A percentile compares a stretch with the other conserved stretches of the same genome.
phyloP scores from a whole-genome alignment of 2,888 invertebrate species.

The Drosophila paramelanica region DNA sequence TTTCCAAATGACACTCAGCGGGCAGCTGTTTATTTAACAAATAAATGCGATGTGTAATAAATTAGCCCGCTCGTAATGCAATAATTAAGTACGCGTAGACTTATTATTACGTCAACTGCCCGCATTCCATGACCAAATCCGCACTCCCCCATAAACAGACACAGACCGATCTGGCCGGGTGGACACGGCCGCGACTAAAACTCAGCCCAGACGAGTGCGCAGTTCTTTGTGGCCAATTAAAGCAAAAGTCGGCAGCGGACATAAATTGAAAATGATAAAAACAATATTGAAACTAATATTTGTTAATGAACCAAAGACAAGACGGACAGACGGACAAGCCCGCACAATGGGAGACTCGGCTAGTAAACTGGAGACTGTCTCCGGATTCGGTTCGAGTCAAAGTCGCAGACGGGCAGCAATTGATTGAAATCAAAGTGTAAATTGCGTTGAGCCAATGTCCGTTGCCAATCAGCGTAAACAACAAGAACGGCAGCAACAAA shows the following conservation, averaged over 20 bases:
- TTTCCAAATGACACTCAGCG: slow-evolving; percentile 3
- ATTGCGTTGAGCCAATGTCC: slow-evolving; percentile 65
- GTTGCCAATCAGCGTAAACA: slow-evolving; percentile 57
- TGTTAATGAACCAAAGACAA: slow-evolving; percentile 64
- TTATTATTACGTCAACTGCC: slow-evolving; percentile 53
- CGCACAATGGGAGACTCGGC: slow-evolving; percentile 35
- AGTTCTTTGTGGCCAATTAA: slow-evolving; percentile 62
- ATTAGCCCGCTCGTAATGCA: slow-evolving; percentile 43
- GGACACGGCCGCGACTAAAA: slow-evolving; percentile 25
- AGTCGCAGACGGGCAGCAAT: slow-evolving; percentile 41
- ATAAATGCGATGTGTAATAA: slow-evolving; percentile 38
- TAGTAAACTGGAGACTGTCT: slow-evolving; percentile 11
- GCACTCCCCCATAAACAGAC: slow-evolving; percentile 30
- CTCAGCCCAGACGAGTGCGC: slow-evolving; percentile 16
- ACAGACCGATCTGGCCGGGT: not conserved
- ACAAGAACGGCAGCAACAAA: slow-evolving; percentile 31
- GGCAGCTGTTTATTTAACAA: slow-evolving; percentile 9
- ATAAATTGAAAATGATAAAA: slow-evolving; percentile 77
- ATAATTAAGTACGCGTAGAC: slow-evolving; percentile 34
- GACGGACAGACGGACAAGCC: slow-evolving; percentile 15
- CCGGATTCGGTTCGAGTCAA: slow-evolving; percentile 11
- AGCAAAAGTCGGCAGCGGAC: slow-evolving; percentile 36
- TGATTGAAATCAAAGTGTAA: slow-evolving; percentile 80
- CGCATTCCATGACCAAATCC: slow-evolving; percentile 57
- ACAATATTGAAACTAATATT: slow-evolving; percentile 73